Conservation (phyloP, 2,888 invertebrate species). For the Maniola hyperantus region DNA sequence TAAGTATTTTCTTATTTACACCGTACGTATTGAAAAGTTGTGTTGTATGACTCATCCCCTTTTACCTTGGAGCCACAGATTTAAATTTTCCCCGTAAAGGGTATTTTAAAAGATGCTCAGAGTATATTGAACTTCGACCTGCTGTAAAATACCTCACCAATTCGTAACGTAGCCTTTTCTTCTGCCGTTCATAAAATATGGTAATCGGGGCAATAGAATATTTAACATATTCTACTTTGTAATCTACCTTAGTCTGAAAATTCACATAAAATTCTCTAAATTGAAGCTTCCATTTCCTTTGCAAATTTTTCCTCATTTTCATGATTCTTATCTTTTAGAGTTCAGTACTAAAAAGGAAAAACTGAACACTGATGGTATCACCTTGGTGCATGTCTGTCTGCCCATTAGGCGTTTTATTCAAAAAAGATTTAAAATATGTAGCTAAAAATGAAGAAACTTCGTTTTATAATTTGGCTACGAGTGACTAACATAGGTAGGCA, state of each 20-base stretch:
- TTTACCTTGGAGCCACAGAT: too few relatives aligned
- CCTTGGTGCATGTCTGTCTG: too few relatives aligned
- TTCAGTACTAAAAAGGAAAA: neutral
- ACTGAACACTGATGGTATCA: too few relatives aligned
- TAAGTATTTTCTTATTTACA: too few relatives aligned
- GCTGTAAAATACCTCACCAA: conserved; percentile 8
- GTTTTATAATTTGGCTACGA: too few relatives aligned
- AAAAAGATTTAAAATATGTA: too few relatives aligned
- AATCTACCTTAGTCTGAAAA: conserved; percentile 46
- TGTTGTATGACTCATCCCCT: too few relatives aligned
- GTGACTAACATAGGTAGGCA: too few relatives aligned
- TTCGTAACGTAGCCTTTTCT: conserved; percentile 9
- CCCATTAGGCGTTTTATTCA: too few relatives aligned
- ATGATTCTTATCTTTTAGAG: neutral
- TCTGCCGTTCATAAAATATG: conserved; percentile 45
- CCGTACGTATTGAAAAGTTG: too few relatives aligned
- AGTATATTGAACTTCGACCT: conserved; percentile 17
- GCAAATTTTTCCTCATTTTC: neutral
- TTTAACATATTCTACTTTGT: conserved; percentile 55
- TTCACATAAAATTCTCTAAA: conserved; percentile 53
- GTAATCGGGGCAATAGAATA: conserved; percentile 61
- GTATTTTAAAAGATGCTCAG: conserved; percentile 9
- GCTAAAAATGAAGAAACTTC: too few relatives aligned
- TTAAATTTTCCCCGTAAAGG: neutral
- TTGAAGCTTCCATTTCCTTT: conserved; percentile 11